A percentile compares a stretch with the other conserved stretches of the same genome.
phyloP scores from a whole-genome alignment of 92 coral and sea anemone genomes.

The Galaxea fascicularis region DNA sequence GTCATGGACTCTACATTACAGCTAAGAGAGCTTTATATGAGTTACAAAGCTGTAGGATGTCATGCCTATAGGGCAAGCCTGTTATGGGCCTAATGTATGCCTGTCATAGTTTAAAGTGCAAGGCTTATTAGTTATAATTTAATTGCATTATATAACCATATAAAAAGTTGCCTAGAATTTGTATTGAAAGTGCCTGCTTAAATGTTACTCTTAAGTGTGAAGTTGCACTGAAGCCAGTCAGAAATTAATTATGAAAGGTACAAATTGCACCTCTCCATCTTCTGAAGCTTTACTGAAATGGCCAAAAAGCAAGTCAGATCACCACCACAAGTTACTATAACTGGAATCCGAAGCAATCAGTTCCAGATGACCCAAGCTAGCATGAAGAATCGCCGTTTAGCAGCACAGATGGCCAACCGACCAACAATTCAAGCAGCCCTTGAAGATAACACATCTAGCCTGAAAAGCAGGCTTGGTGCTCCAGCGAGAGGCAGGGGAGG shows the following conservation, averaged over 20 bases:
- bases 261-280: conserved; percentile 73
- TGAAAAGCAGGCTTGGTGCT: conserved; percentile 76
- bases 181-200: conserved; percentile 26
- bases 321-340: conserved; percentile 89
- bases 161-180: conserved; percentile 8
- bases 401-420: conserved; percentile 98
- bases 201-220: not conserved
- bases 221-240: conserved; percentile 54
- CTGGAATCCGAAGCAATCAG: conserved; percentile 84
- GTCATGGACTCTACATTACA: conserved; percentile 23
- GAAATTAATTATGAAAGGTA: conserved; percentile 55
- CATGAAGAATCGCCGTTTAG: conserved; percentile 92
- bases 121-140: conserved; percentile 6
- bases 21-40: not conserved
- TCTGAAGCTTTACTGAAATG: conserved; percentile 97
- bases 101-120: not conserved
- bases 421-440: conserved; percentile 85
- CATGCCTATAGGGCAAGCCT: not conserved
- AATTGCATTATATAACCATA: not conserved
- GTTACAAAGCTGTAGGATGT: conserved; percentile 11
- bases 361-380: conserved; percentile 84
- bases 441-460: conserved; percentile 50
- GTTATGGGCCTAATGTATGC: not conserved
- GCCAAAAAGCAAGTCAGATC: conserved; percentile 82
- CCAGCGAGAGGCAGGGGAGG: conserved; percentile 67